Conservation (phyloP, 2,113 vertebrate species). For the Physeter macrocephalus region DNA sequence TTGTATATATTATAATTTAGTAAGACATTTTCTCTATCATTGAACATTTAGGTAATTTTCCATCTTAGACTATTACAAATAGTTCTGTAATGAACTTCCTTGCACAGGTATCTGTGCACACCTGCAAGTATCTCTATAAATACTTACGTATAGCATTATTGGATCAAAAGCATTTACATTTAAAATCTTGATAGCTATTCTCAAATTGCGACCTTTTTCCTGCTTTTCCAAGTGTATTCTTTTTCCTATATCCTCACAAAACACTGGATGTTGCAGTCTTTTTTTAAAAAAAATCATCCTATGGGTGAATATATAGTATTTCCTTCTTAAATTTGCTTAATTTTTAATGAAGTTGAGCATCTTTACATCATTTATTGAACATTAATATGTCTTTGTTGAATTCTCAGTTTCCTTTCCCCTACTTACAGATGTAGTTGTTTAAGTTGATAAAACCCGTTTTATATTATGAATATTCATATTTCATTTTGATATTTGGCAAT, state of each 20-base stretch:
- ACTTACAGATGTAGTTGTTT: background rate
- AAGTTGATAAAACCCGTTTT: background rate
- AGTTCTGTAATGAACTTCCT: background rate
- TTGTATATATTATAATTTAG: background rate
- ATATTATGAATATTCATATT: background rate
- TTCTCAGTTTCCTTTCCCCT: background rate
- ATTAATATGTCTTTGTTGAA: background rate
- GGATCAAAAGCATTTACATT: background rate
- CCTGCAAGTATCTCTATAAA: background rate
- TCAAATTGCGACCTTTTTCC: background rate
- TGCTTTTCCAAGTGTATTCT: background rate
- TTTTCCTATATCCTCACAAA: background rate
- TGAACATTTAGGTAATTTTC: background rate
- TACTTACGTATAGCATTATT: background rate
- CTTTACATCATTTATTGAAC: background rate
- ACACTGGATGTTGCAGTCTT: background rate
- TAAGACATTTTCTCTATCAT: background rate
- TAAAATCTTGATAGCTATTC: background rate
- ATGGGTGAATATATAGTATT: background rate
- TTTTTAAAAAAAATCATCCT: background rate
- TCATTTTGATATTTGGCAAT: background rate
- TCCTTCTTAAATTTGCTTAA: background rate
- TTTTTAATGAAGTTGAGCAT: constrained; percentile 22
- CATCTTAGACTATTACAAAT: background rate
- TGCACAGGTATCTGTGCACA: background rate